A percentile compares a stretch with the other conserved stretches of the same genome.
Conservation (phyloP, 2,797 vertebrate genomes). For the Gallinago nigripennis region DNA sequence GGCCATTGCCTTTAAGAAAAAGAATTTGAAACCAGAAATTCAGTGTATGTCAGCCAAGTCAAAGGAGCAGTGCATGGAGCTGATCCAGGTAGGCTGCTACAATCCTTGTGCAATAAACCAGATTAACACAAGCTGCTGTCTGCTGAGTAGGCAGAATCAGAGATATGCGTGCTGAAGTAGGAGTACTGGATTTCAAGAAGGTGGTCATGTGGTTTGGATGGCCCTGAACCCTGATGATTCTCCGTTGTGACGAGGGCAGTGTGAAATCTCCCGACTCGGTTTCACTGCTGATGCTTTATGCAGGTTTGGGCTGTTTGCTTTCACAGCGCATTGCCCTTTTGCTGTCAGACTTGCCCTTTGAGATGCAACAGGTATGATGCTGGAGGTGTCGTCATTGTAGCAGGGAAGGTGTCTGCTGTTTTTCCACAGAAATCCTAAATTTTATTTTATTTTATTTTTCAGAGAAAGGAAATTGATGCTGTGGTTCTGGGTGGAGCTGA, state of each 20-base stretch:
- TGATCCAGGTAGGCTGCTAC: conserved; percentile 69
- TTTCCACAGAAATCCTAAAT: background rate
- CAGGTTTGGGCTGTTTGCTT: background rate
- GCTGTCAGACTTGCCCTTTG: background rate
- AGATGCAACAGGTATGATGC: background rate
- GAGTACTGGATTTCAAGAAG: background rate
- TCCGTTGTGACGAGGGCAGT: background rate
- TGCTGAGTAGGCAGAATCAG: background rate
- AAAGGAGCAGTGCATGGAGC: conserved; percentile 84
- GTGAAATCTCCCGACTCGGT: background rate
- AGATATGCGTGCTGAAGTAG: background rate
- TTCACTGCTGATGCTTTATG: background rate
- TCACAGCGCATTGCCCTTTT: background rate
- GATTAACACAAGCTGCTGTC: background rate
- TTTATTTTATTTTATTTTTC: conserved; percentile 7
- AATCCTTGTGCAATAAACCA: background rate
- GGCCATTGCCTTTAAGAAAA: conserved; percentile 78
- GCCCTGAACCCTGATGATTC: background rate
- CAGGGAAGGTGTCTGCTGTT: background rate
- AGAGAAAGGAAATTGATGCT: conserved; percentile 87
- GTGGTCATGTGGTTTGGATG: background rate
- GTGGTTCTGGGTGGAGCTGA: conserved; percentile 88
- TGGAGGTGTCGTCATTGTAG: background rate
- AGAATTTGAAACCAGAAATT: conserved; percentile 82
- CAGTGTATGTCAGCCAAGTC: conserved; percentile 84